These are phyloP conservation scores for Antrozous pallidus DNA, from an alignment of 2,797 vertebrate genomes.

Conservation along the genomic window DNA sequence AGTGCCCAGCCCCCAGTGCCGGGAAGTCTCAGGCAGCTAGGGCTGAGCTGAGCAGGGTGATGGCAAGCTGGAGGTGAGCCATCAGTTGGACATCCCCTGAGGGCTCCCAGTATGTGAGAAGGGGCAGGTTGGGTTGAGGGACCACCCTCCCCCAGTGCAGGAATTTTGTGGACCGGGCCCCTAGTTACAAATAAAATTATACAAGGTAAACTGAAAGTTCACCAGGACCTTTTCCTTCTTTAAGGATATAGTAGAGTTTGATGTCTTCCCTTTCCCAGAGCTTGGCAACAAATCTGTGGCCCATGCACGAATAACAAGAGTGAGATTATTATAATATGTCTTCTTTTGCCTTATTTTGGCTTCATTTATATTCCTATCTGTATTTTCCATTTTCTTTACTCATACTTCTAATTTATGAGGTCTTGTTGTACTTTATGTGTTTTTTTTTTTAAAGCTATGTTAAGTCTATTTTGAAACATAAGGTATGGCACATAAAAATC, in stretches of 20 bases:
- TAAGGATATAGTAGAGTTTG: not conserved
- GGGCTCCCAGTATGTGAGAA: too few relatives aligned
- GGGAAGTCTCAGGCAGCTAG: too few relatives aligned
- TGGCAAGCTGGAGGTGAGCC: too few relatives aligned
- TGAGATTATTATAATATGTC: not conserved
- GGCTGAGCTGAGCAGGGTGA: too few relatives aligned
- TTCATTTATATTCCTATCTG: not conserved
- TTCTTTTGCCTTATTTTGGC: not conserved
- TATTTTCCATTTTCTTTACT: slow-evolving; percentile 30
- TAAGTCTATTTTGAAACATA: slow-evolving; percentile 21
- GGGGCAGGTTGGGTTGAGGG: too few relatives aligned
- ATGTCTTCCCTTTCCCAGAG: not conserved
- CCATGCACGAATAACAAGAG: not conserved
- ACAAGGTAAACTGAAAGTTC: not conserved
- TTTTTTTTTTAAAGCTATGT: slow-evolving; percentile 20
- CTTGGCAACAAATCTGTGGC: not conserved
- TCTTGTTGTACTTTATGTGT: not conserved
- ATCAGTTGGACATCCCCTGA: too few relatives aligned
- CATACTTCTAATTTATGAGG: not conserved
- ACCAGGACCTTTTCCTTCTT: not conserved
- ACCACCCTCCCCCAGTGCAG: too few relatives aligned
- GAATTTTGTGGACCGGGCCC: too few relatives aligned
- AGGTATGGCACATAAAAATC: slow-evolving; percentile 32
- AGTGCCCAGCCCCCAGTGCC: too few relatives aligned
- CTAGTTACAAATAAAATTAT: slow-evolving; percentile 18